phyloP scores from a whole-genome alignment of 2,113 vertebrate species.

The Cyprinodon brontotheroides region DNA sequence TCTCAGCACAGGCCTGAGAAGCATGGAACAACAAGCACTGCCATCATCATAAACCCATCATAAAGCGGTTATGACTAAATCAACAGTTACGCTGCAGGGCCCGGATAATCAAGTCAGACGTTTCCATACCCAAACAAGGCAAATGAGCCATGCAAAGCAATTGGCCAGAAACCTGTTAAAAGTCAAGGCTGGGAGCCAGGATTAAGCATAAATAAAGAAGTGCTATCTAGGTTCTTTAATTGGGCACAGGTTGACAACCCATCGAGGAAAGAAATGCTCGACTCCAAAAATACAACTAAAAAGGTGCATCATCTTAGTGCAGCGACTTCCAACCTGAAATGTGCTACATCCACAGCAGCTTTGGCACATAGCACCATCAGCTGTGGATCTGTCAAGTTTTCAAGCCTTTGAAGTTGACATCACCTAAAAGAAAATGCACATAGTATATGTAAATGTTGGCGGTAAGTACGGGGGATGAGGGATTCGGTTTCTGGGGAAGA shows the following conservation, averaged over 20 bases:
- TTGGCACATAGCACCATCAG: neutral
- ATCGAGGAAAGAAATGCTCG: neutral
- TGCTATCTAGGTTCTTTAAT: conserved; percentile 23
- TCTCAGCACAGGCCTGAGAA: conserved; percentile 46
- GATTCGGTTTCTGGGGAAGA: too few species aligned
- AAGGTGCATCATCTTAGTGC: neutral
- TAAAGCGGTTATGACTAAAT: conserved; percentile 36
- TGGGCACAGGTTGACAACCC: conserved; percentile 34
- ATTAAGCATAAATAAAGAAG: conserved; percentile 45
- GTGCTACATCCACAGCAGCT: neutral
- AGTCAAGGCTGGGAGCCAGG: conserved; percentile 51
- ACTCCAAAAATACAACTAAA: neutral
- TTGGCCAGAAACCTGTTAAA: conserved; percentile 67
- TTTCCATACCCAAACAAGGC: conserved; percentile 65
- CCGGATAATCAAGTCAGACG: conserved; percentile 61
- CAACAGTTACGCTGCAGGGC: conserved; percentile 52
- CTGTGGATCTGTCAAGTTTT: neutral
- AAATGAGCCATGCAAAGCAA: conserved; percentile 60
- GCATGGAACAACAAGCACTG: conserved; percentile 26
- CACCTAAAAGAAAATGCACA: neutral
- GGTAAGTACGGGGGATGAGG: too few species aligned
- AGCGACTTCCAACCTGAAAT: neutral
- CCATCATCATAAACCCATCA: conserved; percentile 61
- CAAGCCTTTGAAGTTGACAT: neutral
- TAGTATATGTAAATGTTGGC: neutral